Base-by-base conservation (phyloP, 2,888 invertebrate species). In the Pammene aurita region DNA sequence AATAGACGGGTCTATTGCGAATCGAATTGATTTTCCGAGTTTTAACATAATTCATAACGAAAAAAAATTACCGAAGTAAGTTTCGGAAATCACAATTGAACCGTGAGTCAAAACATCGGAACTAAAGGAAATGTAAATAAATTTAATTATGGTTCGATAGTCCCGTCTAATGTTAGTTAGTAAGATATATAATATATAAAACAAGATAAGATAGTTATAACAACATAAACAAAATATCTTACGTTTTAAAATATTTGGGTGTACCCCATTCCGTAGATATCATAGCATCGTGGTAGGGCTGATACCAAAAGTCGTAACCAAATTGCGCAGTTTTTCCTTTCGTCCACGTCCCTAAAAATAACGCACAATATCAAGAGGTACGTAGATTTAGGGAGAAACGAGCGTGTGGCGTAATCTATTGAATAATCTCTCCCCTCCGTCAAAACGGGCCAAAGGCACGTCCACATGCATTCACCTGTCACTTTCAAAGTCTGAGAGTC, bases 291-390 rank as follows among this genome's bases (percentile, higher is more conserved):
- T 96, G 96, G 78, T 96, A 94, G 0, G 99, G 99, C 83, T 99
- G 98, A 85, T 99, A 99, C 99, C 99, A 99, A 84, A 97, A 99
- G 86, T 99, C 99, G 84, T 99, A 99, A 6, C 97, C 97, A 76
- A 96, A 97, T 64, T 94, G 88, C 0, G 96, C 95, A n/a, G 84
- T 83, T 74, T 94, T 91, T 0, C 96, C 96, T 71, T 94, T 94
- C 0, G 96, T 95, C 97, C 97, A 97, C 0, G 95, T 94, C 10
- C 95, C 96, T 95, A 78, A 72, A 82, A 81, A 71, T 67, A 57
- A 58, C 18, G 52, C 68, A 48, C 48, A 67, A 60, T 67, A 58
- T 65, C 16, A 48, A 54, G 50, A 62, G 66, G 50, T 56, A 55
- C 38, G 63, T 46, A 66, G 35, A 62, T 66, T 65, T 62, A 56